Base-by-base conservation (phyloP, 2,797 vertebrate species). In the Cichlasoma orientale region DNA sequence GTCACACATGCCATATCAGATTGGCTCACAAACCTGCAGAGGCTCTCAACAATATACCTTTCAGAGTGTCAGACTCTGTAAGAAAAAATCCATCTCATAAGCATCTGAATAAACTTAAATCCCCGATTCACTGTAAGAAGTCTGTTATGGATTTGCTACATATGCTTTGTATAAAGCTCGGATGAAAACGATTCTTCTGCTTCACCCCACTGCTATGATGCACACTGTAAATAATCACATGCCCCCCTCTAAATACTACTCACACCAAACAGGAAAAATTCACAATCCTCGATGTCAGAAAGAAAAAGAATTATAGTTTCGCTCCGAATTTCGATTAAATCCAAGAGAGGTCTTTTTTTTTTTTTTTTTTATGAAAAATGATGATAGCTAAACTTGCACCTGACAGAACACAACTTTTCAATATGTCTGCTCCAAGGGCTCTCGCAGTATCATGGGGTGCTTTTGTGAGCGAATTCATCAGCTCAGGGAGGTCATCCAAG, bases 381-480 rank as follows among this genome's bases (percentile, higher is more conserved):
- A 90, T 82, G 73, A 81, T 29, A 44, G 25, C 50, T 72, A 56
- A 81, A 80, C 72, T 81, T 80, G 63, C 59, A 81, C 71, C 69
- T 82, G 79, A 83, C 56, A 79, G 73, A 84, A 83, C 83, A 84
- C 50, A 82, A 83, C 77, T 88, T 89, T 85, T 86, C 75, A 85
- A 82, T 77, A 78, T 38, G 75, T 77, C 79, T 71, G 44, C 72
- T 53, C 38, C 1, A 2, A 72, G 66, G 12, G 5, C 68, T 61
- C 66, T 36, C 1, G n/a, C 74, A 83, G 79, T 75, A 79, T 58
- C 70, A 74, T 2, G 1, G 41, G 66, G 52, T 72, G 57, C 77
- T 87, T 78, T 72, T 44, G 61, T 29, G 74, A 36, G 82, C 57
- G 72, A 80, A 89, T 88, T 80, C 78, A 87, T 88, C 78, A 87